Evolutionary conservation across 2,797 vertebrate genomes (phyloP), one percentile per base, ranked within the genome.

Genomic region (Alauda arvensis): DNA sequence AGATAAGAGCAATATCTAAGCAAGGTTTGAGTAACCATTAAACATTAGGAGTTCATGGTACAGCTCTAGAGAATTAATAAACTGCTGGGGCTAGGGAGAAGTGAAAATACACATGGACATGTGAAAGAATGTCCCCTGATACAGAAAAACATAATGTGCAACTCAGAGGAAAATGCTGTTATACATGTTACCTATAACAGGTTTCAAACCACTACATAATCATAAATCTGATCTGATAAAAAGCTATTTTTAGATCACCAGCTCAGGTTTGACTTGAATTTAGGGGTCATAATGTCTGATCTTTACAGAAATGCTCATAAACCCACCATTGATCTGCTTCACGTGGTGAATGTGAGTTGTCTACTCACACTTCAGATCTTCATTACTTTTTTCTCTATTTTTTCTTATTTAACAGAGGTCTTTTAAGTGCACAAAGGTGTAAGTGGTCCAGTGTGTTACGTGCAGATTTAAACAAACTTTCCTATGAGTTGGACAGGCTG

Each of bases 31-130:
- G n/a, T 20, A 65, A 55, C 12, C 11, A 26, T 14, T 65, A 48
- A 62, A 59, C 8, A 21, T n/a, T 17, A 74, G 29, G 20, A 60
- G 18, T 18, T 74, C 40, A 21, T 0, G 0, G 24, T 5, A 40
- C 3, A 55, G 6, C 10, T 29, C 34, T 12, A 51, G 39, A 68
- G n/a, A 53, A 4, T 19, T 69, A 19, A 10, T 3, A 63, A 70
- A 69, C 21, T 57, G 3, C 34, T 63, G 28, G 18, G 39, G 28
- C 3, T 25, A 43, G 26, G 10, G 8, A 45, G 18, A 91, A 69
- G 14, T n/a, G 8, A 80, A 89, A 93, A 72, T 25, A 62, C 18
- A 72, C 29, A 26, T 9, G 5, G 21, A 28, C 13, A 42, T 4
- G 12, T 46, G 8, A 56, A 77, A 68, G 4, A 42, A 19, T 20